phyloP scores from a whole-genome alignment of 1,140 invertebrate genomes.

The Drepana arcuata region DNA sequence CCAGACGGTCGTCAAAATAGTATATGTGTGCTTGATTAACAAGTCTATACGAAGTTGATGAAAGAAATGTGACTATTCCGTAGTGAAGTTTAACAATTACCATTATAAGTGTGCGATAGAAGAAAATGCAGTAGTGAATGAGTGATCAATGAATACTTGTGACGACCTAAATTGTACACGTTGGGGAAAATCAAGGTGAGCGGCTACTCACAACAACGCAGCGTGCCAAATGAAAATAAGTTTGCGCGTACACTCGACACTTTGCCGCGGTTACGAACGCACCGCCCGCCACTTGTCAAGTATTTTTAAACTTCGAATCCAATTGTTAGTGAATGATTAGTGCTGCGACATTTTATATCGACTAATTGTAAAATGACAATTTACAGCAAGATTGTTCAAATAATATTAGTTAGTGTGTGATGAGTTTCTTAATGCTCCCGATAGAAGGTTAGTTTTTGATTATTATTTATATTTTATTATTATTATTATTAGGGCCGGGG shows the following conservation, averaged over 20 bases:
- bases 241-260: constrained; percentile 17
- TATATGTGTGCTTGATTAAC: too few relatives aligned
- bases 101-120: too few relatives aligned
- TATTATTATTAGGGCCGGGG: background rate
- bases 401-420: constrained; percentile 60
- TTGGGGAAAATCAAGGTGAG: constrained; percentile 47
- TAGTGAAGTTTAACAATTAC: too few relatives aligned
- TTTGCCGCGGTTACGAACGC: constrained; percentile 11
- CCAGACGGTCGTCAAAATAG: too few relatives aligned
- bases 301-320: background rate
- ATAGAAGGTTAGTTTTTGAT: constrained; percentile 11
- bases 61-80: too few relatives aligned
- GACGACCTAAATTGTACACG: too few relatives aligned
- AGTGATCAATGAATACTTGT: too few relatives aligned
- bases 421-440: constrained; percentile 9
- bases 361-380: constrained; percentile 49
- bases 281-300: constrained; percentile 1
- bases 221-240: constrained; percentile 23
- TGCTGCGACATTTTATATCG: constrained; percentile 4
- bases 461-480: background rate
- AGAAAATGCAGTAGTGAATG: too few relatives aligned
- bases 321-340: constrained; percentile 4
- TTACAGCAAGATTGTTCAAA: constrained; percentile 68
- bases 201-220: constrained; percentile 10
- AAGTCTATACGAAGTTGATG: too few relatives aligned